Conservation (phyloP, 2,113 vertebrate species). For the Chloroceryle aenea region DNA sequence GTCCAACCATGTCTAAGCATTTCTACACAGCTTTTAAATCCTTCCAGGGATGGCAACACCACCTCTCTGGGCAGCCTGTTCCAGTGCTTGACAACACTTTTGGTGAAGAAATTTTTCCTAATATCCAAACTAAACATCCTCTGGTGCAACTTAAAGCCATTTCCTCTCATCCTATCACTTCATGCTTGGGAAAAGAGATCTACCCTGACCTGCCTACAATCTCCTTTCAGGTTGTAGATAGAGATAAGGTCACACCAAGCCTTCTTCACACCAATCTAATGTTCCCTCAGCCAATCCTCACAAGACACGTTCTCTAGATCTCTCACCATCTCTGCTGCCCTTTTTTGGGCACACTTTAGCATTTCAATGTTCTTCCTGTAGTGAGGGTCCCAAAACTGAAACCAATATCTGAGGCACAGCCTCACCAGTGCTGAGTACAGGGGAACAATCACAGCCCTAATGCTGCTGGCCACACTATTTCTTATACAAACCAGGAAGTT, state of each 20-base stretch:
- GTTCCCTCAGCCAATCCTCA: rapidly evolving
- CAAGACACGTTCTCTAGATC: neutral
- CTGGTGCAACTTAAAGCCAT: neutral
- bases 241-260: rapidly evolving
- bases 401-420: rapidly evolving
- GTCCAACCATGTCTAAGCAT: rapidly evolving
- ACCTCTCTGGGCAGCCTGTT: neutral
- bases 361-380: neutral
- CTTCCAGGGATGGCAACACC: neutral
- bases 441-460: rapidly evolving
- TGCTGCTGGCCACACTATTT: neutral
- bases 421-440: neutral
- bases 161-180: neutral
- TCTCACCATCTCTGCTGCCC: rapidly evolving
- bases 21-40: neutral
- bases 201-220: rapidly evolving
- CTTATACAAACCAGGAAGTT: neutral
- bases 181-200: neutral
- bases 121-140: neutral
- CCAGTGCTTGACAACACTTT: neutral
- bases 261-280: neutral
- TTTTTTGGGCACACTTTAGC: rapidly evolving
- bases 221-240: neutral
- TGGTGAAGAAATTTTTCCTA: neutral
- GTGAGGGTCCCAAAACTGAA: neutral